Conservation (phyloP, 2,888 invertebrate species). For the Cryptocephalus primarius region DNA sequence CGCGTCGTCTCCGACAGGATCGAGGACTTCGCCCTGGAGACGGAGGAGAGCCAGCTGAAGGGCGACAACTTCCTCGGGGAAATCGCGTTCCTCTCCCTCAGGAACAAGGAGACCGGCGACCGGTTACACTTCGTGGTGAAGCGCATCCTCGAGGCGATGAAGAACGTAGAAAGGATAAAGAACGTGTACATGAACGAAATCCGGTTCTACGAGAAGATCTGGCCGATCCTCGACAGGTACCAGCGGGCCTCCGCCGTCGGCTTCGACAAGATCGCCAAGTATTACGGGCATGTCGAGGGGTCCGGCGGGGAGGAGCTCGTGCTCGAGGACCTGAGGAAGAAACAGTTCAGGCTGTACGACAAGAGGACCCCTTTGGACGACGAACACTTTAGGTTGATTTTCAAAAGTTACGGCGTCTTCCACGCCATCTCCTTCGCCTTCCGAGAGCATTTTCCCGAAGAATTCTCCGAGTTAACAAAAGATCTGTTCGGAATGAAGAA, state of each 20-base stretch:
- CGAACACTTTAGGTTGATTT: background rate
- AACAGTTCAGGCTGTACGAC: background rate
- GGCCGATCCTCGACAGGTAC: background rate
- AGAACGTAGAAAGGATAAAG: conserved; percentile 6
- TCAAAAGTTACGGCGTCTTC: background rate
- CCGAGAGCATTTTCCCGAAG: background rate
- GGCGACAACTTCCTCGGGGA: too few relatives aligned
- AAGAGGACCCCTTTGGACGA: background rate
- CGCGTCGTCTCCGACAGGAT: too few relatives aligned
- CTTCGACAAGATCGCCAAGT: background rate
- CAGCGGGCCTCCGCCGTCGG: background rate
- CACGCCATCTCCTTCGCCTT: background rate
- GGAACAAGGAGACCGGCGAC: too few relatives aligned
- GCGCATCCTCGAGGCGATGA: conserved; percentile 31
- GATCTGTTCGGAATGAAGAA: background rate
- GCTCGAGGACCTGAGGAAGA: background rate
- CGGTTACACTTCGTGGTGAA: conserved; percentile 17
- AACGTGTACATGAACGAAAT: background rate
- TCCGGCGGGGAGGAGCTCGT: background rate
- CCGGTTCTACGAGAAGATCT: background rate
- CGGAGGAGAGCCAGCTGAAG: too few relatives aligned
- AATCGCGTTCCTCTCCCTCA: too few relatives aligned
- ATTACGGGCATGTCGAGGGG: background rate
- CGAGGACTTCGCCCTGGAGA: too few relatives aligned
- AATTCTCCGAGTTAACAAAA: background rate